phyloP scores from a whole-genome alignment of 2,888 invertebrate genomes.

The Cheilosia soror region DNA sequence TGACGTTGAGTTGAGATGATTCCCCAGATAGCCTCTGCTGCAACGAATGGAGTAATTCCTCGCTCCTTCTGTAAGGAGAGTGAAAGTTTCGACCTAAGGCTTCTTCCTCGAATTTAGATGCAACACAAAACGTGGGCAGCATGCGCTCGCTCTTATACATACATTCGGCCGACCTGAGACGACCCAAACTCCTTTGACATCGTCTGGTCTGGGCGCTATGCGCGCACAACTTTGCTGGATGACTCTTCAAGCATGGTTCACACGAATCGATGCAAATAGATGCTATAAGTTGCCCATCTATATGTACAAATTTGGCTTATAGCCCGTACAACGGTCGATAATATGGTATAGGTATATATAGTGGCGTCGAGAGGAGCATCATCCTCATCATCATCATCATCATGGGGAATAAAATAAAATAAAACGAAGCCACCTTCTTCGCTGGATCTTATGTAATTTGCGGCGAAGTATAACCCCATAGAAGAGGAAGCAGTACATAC shows the following conservation, averaged over 20 bases:
- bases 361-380: conserved; percentile 38
- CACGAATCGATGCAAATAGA: conserved; percentile 73
- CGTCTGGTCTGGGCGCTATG: conserved; percentile 58
- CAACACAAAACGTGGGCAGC: conserved; percentile 71
- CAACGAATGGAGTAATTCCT: conserved; percentile 57
- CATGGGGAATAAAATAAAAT: conserved; percentile 49
- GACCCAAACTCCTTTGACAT: conserved; percentile 75
- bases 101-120: conserved; percentile 70
- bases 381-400: conserved; percentile 21
- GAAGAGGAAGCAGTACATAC: not conserved
- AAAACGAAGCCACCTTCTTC: conserved; percentile 43
- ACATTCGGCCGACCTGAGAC: conserved; percentile 60
- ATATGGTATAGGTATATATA: conserved; percentile 1
- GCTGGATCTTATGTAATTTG: conserved; percentile 63
- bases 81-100: conserved; percentile 64
- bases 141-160: conserved; percentile 51
- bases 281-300: conserved; percentile 62
- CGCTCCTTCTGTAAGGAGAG: conserved; percentile 39
- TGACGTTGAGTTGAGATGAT: conserved; percentile 66
- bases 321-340: conserved; percentile 57
- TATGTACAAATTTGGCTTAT: conserved; percentile 67
- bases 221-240: conserved; percentile 24
- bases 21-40: conserved; percentile 67
- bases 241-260: conserved; percentile 60
- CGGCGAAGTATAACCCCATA: conserved; percentile 1